Conservation (phyloP, 2,888 invertebrate genomes). For the Rhingia rostrata region DNA sequence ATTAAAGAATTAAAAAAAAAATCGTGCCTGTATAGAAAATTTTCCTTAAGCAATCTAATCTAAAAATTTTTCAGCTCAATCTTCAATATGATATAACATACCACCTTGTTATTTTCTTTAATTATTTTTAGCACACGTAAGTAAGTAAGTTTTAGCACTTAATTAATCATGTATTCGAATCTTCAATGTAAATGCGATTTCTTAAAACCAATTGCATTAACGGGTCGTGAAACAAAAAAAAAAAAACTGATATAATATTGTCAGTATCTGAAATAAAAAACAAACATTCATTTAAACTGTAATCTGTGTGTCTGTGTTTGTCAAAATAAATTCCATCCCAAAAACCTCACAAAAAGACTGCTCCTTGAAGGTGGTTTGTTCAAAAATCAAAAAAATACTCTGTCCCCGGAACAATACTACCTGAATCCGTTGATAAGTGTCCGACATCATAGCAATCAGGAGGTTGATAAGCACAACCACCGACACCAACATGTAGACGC, state of each 20-base stretch:
- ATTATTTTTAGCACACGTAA: no score
- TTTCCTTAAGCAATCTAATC: no score
- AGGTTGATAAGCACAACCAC: constrained; percentile 99
- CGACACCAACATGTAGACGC: constrained; percentile 99
- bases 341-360: constrained; percentile 36
- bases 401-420: constrained; percentile 84
- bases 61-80: no score
- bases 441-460: constrained; percentile 99
- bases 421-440: constrained; percentile 99
- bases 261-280: constrained; percentile 16
- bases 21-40: no score
- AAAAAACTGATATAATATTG: background rate
- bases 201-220: no score
- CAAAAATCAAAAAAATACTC: constrained; percentile 50
- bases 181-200: no score
- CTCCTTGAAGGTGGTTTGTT: constrained; percentile 1
- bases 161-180: no score
- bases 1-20: no score
- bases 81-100: no score
- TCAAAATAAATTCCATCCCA: background rate
- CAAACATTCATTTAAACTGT: background rate
- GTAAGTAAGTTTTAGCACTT: no score
- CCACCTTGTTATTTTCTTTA: no score
- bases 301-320: constrained; percentile 10
- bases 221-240: no score